Evolutionary conservation across 2,888 invertebrate species (phyloP).

Genomic region (Tanytarsus gracilentus): DNA sequence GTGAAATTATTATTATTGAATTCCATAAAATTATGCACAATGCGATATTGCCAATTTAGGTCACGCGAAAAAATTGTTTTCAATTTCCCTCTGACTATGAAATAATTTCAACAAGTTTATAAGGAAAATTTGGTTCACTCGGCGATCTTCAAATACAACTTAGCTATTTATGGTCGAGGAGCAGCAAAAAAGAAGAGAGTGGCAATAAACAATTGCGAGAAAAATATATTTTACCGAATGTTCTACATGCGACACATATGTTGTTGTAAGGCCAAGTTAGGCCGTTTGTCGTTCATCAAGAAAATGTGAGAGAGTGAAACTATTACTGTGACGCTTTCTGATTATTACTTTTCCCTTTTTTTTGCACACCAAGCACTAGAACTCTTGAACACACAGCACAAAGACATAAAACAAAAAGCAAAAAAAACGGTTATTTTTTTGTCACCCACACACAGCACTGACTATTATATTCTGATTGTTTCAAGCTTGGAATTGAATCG

Average conservation of each 20-base stretch:
- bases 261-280: conserved; percentile 14
- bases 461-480: not conserved
- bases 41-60: no score
- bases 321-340: not conserved
- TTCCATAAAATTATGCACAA: no score
- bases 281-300: conserved; percentile 16
- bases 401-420: conserved; percentile 1
- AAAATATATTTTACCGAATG: not conserved
- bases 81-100: no score
- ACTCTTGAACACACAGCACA: not conserved
- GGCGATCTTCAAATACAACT: no score
- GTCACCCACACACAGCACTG: conserved; percentile 22
- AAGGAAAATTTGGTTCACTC: no score
- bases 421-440: not conserved
- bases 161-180: no score
- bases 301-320: conserved; percentile 5
- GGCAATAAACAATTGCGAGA: not conserved
- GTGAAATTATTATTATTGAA: no score
- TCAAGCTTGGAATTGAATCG: conserved; percentile 1
- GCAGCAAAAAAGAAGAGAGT: not conserved
- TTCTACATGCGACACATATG: conserved; percentile 21
- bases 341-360: not conserved
- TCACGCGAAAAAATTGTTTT: no score
- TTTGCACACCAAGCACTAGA: conserved; percentile 14
- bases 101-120: no score